Conservation (phyloP, 2,113 vertebrate genomes). For the Pyxicephalus adspersus region DNA sequence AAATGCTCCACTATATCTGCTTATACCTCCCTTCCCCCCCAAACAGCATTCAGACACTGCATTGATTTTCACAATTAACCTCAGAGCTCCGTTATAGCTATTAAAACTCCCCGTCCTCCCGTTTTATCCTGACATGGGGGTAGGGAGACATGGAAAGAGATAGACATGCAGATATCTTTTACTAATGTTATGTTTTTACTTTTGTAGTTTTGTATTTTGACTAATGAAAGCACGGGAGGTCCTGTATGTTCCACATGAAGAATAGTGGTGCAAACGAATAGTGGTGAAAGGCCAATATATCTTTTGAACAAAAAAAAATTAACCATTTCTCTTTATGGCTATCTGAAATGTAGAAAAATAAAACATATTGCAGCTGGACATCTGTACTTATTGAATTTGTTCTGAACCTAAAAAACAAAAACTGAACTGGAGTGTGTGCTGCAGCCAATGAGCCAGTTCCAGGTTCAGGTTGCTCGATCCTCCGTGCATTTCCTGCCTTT, state of each 20-base stretch:
- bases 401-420: no score
- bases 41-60: constrained; percentile 35
- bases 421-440: no score
- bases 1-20: constrained; percentile 31
- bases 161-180: background rate
- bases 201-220: background rate
- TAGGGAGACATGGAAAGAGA: constrained; percentile 2
- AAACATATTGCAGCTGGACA: no score
- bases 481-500: no score
- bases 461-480: no score
- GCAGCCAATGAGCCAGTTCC: no score
- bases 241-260: background rate
- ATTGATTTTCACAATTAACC: constrained; percentile 57
- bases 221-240: background rate
- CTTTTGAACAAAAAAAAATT: no score
- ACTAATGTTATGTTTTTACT: background rate
- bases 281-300: no score
- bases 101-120: constrained; percentile 40
- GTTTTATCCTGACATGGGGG: constrained; percentile 17
- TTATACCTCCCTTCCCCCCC: constrained; percentile 25
- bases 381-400: no score
- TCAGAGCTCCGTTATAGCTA: constrained; percentile 47
- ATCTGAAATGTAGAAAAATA: no score
- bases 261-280: no score
- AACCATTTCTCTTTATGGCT: no score